Base-by-base conservation (phyloP, 2,797 vertebrate species). In the Chrysocyon brachyurus region DNA sequence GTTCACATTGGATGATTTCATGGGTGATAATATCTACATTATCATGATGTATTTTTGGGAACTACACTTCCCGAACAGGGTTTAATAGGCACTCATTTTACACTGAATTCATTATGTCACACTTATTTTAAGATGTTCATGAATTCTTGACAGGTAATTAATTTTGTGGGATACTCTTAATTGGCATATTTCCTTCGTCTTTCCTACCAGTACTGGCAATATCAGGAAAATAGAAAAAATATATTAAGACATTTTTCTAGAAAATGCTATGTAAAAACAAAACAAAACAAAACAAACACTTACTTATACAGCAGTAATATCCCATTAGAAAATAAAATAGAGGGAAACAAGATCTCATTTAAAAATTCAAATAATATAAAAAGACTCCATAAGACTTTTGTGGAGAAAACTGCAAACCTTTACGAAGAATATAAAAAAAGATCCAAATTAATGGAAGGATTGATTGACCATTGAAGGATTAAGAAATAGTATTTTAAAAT, bases 311-410 rank as follows among this genome's bases (percentile, higher is more conserved):
- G 19, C 6, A 49, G 52, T 24, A 83, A 59, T 84, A 84, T 19
- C 15, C n/a, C 36, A 64, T 17, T 87, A 78, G 68, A 57, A 96
- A 96, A 92, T 81, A 85, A 49, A 94, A 90, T 63, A 84, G n/a
- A 12, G n/a, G n/a, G 66, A 19, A 22, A 90, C 59, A 75, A 36
- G 4, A 61, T 31, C 4, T 66, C 19, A 57, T 33, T 96, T 10
- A 87, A 90, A 79, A 87, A 63, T 90, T 90, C 77, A 87, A 92
- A 46, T 66, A 46, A 66, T 16, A 31, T 59, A 56, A 75, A 75
- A 66, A 28, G 1, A 31, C 24, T 26, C 11, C 28, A 26, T 61
- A 87, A 87, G 61, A 79, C 14, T 61, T 94, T 57, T 46, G 26
- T 46, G 22, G 75, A 61, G 5, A 82, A 90, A 97, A 66, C 9